Conservation (phyloP, 2,888 invertebrate genomes). For the Osedax frankpressi region DNA sequence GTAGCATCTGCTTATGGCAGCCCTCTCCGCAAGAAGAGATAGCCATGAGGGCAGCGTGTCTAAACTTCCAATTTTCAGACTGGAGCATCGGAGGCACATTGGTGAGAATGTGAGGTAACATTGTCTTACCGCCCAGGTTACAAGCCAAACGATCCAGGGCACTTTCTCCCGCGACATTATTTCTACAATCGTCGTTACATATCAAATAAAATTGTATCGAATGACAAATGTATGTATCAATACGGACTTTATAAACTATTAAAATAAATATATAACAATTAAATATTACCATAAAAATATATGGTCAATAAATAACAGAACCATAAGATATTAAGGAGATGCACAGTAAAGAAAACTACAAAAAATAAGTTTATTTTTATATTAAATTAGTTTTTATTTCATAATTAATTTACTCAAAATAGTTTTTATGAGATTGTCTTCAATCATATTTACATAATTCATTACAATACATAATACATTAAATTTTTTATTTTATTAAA, state of each 20-base stretch:
- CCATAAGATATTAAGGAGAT: too few species aligned
- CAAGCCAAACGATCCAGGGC: constrained; percentile 93
- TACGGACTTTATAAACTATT: not conserved
- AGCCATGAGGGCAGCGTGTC: constrained; percentile 96
- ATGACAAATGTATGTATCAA: constrained; percentile 2
- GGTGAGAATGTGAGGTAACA: constrained; percentile 73
- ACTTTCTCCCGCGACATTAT: constrained; percentile 87
- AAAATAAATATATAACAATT: not conserved
- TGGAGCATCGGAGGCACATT: constrained; percentile 75
- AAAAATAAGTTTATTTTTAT: too few species aligned
- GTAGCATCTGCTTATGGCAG: constrained; percentile 94
- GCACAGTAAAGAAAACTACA: too few species aligned
- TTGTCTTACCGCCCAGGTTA: constrained; percentile 81
- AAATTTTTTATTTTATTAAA: too few species aligned
- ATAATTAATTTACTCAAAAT: too few species aligned
- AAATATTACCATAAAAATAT: not conserved
- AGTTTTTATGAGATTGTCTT: too few species aligned
- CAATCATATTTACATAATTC: too few species aligned
- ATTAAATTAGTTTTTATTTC: too few species aligned
- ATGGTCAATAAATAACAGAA: too few species aligned
- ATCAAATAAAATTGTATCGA: not conserved
- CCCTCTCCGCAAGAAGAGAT: constrained; percentile 96
- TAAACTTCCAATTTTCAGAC: constrained; percentile 53
- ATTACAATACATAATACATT: too few species aligned
- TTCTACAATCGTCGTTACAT: constrained; percentile 51